A percentile compares a stretch with the other conserved stretches of the same genome.
phyloP scores from a whole-genome alignment of 2,888 invertebrate species.

The Gandaritis pyraliata region DNA sequence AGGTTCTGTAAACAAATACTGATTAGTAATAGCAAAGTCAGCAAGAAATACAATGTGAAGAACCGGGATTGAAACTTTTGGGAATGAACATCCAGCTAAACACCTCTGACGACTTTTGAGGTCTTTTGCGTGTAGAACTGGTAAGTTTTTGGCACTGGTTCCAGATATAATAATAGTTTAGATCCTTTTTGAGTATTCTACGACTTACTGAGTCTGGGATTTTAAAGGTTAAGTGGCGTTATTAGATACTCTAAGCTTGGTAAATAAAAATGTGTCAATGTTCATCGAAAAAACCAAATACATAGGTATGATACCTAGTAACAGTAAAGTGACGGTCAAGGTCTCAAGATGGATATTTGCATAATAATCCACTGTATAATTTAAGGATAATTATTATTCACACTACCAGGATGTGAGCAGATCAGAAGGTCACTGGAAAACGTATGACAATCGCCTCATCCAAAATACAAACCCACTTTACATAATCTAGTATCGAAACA shows the following conservation, averaged over 20 bases:
- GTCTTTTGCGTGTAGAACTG: no score
- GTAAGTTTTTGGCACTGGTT: no score
- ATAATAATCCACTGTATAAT: constrained; percentile 52
- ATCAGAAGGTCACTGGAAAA: constrained; percentile 61
- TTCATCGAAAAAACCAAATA: background rate
- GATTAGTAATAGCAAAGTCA: background rate
- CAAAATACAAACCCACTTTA: constrained; percentile 10
- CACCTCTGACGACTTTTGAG: no score
- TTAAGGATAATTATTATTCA: constrained; percentile 55
- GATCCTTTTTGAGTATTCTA: no score
- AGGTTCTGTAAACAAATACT: constrained; percentile 85
- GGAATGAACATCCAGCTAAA: no score
- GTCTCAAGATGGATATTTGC: constrained; percentile 50
- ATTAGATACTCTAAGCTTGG: background rate
- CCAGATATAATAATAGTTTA: no score
- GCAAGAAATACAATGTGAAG: no score
- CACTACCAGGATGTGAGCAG: constrained; percentile 66
- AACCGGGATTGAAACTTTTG: no score
- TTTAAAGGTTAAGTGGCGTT: no score
- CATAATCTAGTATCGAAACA: constrained; percentile 3
- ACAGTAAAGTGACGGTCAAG: constrained; percentile 63
- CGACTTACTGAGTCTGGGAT: no score
- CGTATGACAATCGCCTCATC: constrained; percentile 34
- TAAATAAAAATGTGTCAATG: background rate
- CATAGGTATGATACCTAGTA: constrained; percentile 30